Evolutionary conservation across 2,797 vertebrate species (phyloP).

Genomic region (Carcharodon carcharias): DNA sequence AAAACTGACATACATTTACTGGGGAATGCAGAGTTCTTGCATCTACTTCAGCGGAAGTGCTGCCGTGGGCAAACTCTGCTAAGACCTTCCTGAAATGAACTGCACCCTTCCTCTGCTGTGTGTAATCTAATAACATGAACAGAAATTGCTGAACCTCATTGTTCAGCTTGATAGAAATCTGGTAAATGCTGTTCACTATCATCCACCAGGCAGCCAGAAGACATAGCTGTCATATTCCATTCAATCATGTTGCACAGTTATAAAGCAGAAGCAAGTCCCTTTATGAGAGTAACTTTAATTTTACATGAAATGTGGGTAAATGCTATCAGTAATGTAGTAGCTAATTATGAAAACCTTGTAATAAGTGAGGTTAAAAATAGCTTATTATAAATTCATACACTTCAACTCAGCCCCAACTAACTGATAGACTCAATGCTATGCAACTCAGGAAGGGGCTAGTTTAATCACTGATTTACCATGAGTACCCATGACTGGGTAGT

Average conservation of each 20-base stretch:
- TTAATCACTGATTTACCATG: not conserved
- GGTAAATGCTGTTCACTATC: not conserved
- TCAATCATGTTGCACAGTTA: not conserved
- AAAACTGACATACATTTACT: too few species aligned
- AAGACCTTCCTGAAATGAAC: not conserved
- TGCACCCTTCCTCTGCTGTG: not conserved
- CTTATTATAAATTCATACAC: not conserved
- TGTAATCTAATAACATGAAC: not conserved
- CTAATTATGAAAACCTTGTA: not conserved
- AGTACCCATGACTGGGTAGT: too few species aligned
- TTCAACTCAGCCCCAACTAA: not conserved
- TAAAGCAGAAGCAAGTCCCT: not conserved
- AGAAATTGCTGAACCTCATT: not conserved
- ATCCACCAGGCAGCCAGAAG: not conserved
- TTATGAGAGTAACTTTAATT: not conserved
- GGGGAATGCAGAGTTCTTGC: not conserved
- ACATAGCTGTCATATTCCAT: not conserved
- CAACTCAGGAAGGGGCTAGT: too few species aligned
- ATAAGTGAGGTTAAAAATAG: not conserved
- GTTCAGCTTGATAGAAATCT: not conserved
- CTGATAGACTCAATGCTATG: not conserved
- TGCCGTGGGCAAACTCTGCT: not conserved
- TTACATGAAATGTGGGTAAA: not conserved
- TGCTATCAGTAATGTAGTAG: not conserved
- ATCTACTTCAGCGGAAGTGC: not conserved